Evolutionary conservation across 2,888 invertebrate species (phyloP).

Genomic region (Coecobrya sp.): DNA sequence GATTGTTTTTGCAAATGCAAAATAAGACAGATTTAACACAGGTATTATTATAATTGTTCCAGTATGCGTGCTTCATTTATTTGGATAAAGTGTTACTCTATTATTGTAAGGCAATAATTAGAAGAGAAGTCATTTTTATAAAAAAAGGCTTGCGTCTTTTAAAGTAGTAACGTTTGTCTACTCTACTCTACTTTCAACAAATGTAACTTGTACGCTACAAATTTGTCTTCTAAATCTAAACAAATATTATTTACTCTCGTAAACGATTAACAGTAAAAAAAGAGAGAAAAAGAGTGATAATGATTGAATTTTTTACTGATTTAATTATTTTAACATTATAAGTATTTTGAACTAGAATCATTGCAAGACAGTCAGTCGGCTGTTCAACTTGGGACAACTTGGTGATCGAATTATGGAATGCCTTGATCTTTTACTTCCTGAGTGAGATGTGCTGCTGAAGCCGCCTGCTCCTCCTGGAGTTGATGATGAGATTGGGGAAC

Average conservation of each 20-base stretch:
- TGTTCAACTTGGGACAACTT: constrained; percentile 84
- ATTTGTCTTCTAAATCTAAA: constrained; percentile 36
- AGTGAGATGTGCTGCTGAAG: constrained; percentile 69
- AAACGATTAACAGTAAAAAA: constrained; percentile 71
- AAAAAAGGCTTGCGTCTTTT: constrained; percentile 72
- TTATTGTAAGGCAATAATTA: constrained; percentile 75
- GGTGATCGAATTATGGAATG: constrained; percentile 84
- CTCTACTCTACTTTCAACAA: not conserved
- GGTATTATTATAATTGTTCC: not conserved
- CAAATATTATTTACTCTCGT: constrained; percentile 61
- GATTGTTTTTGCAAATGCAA: not conserved
- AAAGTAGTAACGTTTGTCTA: constrained; percentile 50
- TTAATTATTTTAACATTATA: constrained; percentile 42
- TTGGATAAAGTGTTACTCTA: constrained; percentile 61
- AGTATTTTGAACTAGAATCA: constrained; percentile 85
- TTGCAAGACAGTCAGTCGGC: constrained; percentile 84
- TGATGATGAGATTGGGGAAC: constrained; percentile 72
- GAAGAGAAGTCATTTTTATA: constrained; percentile 61
- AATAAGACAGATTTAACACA: not conserved
- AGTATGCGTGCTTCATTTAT: constrained; percentile 48
- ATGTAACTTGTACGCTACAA: constrained; percentile 50
- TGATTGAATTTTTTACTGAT: constrained; percentile 64
- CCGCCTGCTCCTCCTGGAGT: constrained; percentile 65
- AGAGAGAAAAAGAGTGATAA: constrained; percentile 59
- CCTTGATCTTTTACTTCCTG: constrained; percentile 74